These are phyloP conservation scores for Resseliella maxima DNA, from an alignment of 2,888 invertebrate genomes.

Conservation along the genomic window DNA sequence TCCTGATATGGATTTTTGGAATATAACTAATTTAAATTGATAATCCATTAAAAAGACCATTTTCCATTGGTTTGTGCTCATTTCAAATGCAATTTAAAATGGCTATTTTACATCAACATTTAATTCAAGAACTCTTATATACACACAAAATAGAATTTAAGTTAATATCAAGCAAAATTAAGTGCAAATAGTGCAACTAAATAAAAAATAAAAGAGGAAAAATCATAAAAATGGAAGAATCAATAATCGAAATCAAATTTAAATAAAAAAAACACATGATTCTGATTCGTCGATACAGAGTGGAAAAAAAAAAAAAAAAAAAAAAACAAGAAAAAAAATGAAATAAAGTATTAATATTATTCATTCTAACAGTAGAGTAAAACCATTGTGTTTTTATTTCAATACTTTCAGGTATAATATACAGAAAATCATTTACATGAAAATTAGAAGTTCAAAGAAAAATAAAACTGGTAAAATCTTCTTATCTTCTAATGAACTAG, in stretches of 20 bases:
- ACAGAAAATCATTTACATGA: too few relatives aligned
- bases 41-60: not conserved
- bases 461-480: too few relatives aligned
- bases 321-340: not conserved
- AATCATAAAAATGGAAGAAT: not conserved
- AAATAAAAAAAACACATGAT: not conserved
- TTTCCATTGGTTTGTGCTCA: not conserved
- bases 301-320: slow-evolving; percentile 14
- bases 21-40: not conserved
- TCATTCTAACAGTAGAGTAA: not conserved
- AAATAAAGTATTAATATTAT: not conserved
- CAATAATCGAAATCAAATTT: not conserved
- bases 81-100: not conserved
- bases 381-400: not conserved
- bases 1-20: not conserved
- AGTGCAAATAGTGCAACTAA: not conserved
- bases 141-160: not conserved
- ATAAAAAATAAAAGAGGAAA: not conserved
- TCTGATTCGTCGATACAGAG: slow-evolving; percentile 3
- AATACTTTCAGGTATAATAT: not conserved
- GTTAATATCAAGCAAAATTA: slow-evolving; percentile 17
- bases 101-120: not conserved
- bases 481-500: too few relatives aligned
- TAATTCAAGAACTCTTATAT: not conserved
- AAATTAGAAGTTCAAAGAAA: too few relatives aligned